These are phyloP conservation scores for Temnothorax longispinosus DNA, from an alignment of 1,140 invertebrate genomes.

Conservation along the genomic window DNA sequence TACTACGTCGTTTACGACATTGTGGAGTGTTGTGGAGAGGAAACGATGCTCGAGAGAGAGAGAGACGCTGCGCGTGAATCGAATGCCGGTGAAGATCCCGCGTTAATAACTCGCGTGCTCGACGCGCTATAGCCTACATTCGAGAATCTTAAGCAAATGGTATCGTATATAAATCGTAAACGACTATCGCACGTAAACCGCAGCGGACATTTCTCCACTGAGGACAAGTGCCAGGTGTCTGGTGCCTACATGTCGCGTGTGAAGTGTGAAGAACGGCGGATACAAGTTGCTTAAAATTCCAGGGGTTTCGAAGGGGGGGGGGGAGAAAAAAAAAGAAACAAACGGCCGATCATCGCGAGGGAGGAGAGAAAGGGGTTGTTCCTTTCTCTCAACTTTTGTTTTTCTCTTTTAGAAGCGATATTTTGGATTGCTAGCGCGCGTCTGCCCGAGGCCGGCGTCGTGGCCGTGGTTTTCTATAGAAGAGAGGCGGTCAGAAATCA, in stretches of 20 bases:
- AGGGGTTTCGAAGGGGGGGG: neutral
- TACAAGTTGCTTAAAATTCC: conserved; percentile 63
- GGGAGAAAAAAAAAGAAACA: conserved; percentile 53
- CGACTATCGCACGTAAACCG: neutral
- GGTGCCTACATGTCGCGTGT: too few species aligned
- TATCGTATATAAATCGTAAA: neutral
- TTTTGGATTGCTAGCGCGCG: conserved; percentile 66
- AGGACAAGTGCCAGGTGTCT: too few species aligned
- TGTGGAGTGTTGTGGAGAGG: neutral
- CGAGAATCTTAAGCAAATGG: conserved; percentile 60
- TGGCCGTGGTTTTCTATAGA: conserved; percentile 69
- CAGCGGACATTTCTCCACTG: too few species aligned
- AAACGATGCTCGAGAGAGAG: neutral
- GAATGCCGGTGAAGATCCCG: neutral
- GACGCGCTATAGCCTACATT: conserved; percentile 19
- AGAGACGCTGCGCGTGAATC: neutral
- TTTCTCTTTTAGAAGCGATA: conserved; percentile 64
- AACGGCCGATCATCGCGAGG: conserved; percentile 58
- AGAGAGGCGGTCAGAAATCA: conserved; percentile 66
- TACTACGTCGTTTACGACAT: neutral
- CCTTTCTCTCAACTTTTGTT: neutral
- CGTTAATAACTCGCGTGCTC: conserved; percentile 12
- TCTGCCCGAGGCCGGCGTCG: conserved; percentile 70
- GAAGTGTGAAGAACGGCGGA: neutral
- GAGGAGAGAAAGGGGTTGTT: neutral